Percentiles rank a stretch among this genome's conserved stretches.
phyloP scores from a whole-genome alignment of 2,888 invertebrate genomes.

The Anorthoa munda region DNA sequence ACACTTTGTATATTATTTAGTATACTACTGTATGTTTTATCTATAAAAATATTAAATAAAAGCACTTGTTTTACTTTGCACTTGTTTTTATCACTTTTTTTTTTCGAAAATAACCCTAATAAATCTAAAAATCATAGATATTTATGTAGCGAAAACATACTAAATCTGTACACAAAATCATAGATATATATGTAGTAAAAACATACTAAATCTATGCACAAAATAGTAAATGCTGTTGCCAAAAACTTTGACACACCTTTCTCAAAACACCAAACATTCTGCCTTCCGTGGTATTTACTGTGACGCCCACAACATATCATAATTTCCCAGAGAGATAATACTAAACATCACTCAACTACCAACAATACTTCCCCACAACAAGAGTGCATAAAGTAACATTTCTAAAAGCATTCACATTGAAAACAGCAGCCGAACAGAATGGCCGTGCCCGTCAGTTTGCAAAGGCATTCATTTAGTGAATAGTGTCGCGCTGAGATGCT shows the following conservation, averaged over 20 bases:
- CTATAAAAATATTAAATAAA: too few relatives aligned
- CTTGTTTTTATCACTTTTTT: too few relatives aligned
- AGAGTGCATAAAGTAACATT: slow-evolving; percentile 42
- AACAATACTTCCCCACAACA: slow-evolving; percentile 20
- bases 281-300: not conserved
- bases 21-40: too few relatives aligned
- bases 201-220: too few relatives aligned
- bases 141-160: too few relatives aligned
- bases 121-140: too few relatives aligned
- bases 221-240: not conserved
- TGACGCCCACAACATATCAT: not conserved
- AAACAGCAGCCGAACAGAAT: slow-evolving; percentile 44
- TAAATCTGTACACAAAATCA: too few relatives aligned
- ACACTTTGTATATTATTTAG: too few relatives aligned
- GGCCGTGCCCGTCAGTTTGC: slow-evolving; percentile 39
- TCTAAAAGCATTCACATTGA: slow-evolving; percentile 54
- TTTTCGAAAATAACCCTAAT: too few relatives aligned
- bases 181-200: too few relatives aligned
- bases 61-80: too few relatives aligned
- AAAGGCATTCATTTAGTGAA: slow-evolving; percentile 61
- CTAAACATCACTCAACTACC: not conserved
- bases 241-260: not conserved
- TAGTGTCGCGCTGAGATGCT: slow-evolving; percentile 57
- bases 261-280: not conserved
- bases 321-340: not conserved